phyloP scores from a whole-genome alignment of 2,113 vertebrate species.

The Mungos mungo region DNA sequence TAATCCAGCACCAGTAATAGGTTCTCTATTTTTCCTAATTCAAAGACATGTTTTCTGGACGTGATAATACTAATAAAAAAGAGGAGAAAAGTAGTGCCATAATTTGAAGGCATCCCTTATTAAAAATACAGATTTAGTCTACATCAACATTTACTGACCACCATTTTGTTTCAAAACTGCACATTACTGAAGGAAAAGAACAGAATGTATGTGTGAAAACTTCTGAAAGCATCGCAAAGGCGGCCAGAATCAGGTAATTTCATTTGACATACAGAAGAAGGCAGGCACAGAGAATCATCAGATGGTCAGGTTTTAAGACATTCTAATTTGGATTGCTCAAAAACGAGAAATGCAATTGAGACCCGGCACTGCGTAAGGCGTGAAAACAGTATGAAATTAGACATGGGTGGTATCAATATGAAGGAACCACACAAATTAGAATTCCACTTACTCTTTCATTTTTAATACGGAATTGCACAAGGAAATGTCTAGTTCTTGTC shows the following conservation, averaged over 20 bases:
- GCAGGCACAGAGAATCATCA: background rate
- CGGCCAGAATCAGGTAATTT: background rate
- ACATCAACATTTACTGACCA: background rate
- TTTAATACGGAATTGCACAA: background rate
- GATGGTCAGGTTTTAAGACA: background rate
- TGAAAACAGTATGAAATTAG: background rate
- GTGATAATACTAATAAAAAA: background rate
- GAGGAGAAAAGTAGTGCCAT: background rate
- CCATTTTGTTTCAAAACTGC: background rate
- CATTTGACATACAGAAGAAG: background rate
- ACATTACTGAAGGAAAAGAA: background rate
- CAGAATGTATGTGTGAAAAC: background rate
- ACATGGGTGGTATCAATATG: background rate
- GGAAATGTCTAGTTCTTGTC: background rate
- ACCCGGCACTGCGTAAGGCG: background rate
- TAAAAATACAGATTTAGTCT: background rate
- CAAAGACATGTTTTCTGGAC: slow-evolving; percentile 1
- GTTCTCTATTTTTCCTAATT: background rate
- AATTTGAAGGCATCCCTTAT: background rate
- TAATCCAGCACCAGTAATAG: background rate
- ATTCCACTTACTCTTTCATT: background rate
- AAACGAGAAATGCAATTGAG: background rate
- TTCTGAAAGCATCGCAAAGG: background rate
- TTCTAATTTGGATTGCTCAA: background rate
- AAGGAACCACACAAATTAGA: background rate